Conservation (phyloP, 2,113 vertebrate genomes). For the Nesogale talazaci region DNA sequence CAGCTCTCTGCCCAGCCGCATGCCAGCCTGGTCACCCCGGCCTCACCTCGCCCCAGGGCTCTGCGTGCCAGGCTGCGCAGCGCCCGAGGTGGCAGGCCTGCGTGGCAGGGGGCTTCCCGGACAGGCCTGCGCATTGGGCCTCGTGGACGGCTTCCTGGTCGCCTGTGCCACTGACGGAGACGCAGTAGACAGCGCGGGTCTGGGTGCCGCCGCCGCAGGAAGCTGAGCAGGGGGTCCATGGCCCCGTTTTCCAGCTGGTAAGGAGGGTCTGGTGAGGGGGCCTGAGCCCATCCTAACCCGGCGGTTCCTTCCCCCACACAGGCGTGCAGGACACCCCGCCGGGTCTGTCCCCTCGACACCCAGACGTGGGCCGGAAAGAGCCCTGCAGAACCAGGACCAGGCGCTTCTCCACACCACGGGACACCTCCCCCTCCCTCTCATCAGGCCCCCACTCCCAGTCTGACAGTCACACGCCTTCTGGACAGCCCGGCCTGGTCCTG, state of each 20-base stretch:
- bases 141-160: slow-evolving; percentile 87
- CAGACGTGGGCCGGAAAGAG: not conserved
- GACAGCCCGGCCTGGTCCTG: not conserved
- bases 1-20: not conserved
- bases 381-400: too few relatives aligned
- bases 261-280: not conserved
- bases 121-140: slow-evolving; percentile 86
- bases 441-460: too few relatives aligned
- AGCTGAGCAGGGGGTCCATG: slow-evolving; percentile 93
- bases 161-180: slow-evolving; percentile 85
- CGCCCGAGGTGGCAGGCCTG: slow-evolving; percentile 91
- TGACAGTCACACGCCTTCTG: too few relatives aligned
- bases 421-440: too few relatives aligned
- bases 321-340: fast-evolving
- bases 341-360: not conserved
- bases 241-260: slow-evolving; percentile 92
- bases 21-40: not conserved
- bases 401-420: too few relatives aligned
- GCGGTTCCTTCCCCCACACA: not conserved
- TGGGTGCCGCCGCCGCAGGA: slow-evolving; percentile 93
- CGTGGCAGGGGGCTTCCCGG: slow-evolving; percentile 86
- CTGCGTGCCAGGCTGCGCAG: slow-evolving; percentile 88
- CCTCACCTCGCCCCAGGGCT: slow-evolving; percentile 91
- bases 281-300: not conserved
- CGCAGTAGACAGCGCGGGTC: slow-evolving; percentile 92